Percentiles rank a stretch among this genome's conserved stretches.
Conservation (phyloP, 2,797 vertebrate species). For the Gambusia yucatana region DNA sequence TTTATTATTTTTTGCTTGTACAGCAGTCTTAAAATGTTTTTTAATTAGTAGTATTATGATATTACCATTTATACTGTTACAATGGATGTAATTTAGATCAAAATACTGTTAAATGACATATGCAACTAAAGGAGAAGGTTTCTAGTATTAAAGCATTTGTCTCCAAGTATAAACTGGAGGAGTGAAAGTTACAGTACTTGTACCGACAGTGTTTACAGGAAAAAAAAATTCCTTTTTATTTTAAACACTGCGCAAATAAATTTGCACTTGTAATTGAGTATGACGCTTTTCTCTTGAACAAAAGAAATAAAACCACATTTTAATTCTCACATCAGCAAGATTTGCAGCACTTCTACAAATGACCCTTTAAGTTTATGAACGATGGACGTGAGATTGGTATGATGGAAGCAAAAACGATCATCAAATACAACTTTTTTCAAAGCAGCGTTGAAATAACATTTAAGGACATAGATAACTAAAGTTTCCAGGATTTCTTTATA, state of each 20-base stretch:
- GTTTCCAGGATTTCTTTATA: conserved; percentile 1
- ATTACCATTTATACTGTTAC: conserved; percentile 52
- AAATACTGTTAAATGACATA: conserved; percentile 60
- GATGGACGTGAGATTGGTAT: conserved; percentile 4
- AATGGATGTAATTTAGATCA: conserved; percentile 42
- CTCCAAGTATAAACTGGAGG: conserved; percentile 4
- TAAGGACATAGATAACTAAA: background rate
- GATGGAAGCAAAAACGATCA: background rate
- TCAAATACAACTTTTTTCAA: conserved; percentile 2
- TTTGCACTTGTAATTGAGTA: background rate
- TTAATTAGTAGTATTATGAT: conserved; percentile 41
- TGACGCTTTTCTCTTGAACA: conserved; percentile 17
- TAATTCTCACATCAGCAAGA: conserved; percentile 14
- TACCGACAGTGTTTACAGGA: conserved; percentile 34
- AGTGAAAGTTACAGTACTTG: conserved; percentile 11
- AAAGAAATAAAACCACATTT: conserved; percentile 38
- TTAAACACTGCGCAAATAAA: conserved; percentile 21
- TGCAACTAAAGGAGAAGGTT: conserved; percentile 57
- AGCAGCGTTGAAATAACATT: conserved; percentile 7
- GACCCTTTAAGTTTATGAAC: background rate
- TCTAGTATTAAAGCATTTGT: conserved; percentile 8
- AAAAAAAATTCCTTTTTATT: background rate
- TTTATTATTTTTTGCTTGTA: conserved; percentile 71
- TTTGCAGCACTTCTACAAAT: conserved; percentile 21
- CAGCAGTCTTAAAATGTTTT: conserved; percentile 52